Base-by-base conservation (phyloP, 1,140 invertebrate species). In the Pararge aegeria region DNA sequence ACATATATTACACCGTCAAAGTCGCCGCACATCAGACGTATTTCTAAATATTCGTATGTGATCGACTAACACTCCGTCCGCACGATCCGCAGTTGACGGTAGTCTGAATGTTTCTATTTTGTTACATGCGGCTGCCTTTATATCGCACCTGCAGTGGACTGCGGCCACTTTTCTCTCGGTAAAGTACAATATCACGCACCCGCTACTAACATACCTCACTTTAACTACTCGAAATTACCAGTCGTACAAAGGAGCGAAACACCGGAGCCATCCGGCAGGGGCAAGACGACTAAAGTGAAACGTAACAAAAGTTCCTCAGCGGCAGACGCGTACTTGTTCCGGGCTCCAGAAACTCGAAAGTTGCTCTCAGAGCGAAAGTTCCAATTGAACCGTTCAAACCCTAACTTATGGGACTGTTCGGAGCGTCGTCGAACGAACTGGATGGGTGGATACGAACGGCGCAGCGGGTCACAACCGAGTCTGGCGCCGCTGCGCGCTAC, bases 151-250 rank as follows among this genome's bases (percentile, higher is more conserved):
- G 88, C 92, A 92, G 92, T 91, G 91, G 92, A 93, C 79, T 90
- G 91, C 84, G 89, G 85, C 79, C 90, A 86, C 78, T 90, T 92
- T 73, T 91, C 91, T 83, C 87, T 92, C 80, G 92, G 92, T 92
- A 93, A 92, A 87, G 92, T 92, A 92, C 92, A 91, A 89, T 91
- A 92, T 91, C 92, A 92, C 89, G 91, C 91, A 87, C 90, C 89
- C 89, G 84, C 81, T 85, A 87, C 90, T 92, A 90, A 91, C 89
- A 82, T 80, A 77, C 68, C 78, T 64, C 84, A 86, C 66, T 78
- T 67, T 81, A 83, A 83, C 77, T 78, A 77, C 73, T 81, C 78
- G 64, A 84, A 80, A 75, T 60, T 78, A 57, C 65, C 73, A 57
- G 66, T 70, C 60, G 69, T 72, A 29, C 73, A 73, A 52, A 67